phyloP scores from a whole-genome alignment of 2,797 vertebrate species.

The Dipus sagitta region DNA sequence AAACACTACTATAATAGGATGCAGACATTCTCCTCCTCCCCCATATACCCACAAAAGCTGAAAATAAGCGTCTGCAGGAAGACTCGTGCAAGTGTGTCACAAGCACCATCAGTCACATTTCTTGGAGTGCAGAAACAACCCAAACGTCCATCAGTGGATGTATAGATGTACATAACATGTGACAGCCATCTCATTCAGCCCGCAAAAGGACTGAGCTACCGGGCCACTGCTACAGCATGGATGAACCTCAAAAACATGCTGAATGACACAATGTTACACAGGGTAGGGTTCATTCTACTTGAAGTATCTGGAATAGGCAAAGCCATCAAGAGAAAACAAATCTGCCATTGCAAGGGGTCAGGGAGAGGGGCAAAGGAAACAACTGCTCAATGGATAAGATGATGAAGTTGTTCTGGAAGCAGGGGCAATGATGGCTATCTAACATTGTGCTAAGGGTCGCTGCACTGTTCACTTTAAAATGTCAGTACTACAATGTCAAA shows the following conservation, averaged over 20 bases:
- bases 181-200: neutral
- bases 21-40: neutral
- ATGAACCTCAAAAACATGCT: neutral
- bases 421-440: neutral
- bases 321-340: neutral
- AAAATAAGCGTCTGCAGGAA: neutral
- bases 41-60: neutral
- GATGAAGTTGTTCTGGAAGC: neutral
- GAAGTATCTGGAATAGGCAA: neutral
- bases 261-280: neutral
- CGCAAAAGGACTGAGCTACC: neutral
- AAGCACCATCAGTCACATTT: neutral
- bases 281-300: no score
- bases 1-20: neutral
- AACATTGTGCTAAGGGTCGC: neutral
- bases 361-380: neutral
- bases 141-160: accelerated
- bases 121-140: neutral
- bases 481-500: neutral
- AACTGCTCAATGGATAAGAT: neutral
- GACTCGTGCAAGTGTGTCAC: accelerated
- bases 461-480: neutral
- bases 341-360: neutral
- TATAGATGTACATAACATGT: neutral
- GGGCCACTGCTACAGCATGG: accelerated